These are phyloP conservation scores for Melanerpes formicivorus DNA, from an alignment of 2,113 vertebrate species.

Conservation along the genomic window DNA sequence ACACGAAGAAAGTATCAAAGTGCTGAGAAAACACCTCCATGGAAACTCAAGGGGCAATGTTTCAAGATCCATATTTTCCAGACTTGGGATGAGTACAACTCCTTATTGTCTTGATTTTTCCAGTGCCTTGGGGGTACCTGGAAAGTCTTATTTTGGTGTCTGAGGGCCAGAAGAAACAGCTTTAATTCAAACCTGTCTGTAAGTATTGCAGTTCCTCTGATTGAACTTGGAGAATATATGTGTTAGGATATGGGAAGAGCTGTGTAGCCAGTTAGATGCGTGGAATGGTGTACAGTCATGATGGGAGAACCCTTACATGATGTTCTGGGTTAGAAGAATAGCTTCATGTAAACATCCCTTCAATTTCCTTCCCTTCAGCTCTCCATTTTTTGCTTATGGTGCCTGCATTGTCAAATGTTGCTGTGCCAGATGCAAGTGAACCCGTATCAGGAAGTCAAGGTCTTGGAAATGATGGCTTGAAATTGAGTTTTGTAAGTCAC, in stretches of 20 bases:
- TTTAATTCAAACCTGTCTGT: not conserved
- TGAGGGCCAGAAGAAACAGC: not conserved
- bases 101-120: not conserved
- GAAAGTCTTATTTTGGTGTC: not conserved
- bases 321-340: conserved; percentile 42
- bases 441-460: not conserved
- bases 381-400: conserved; percentile 48
- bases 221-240: not conserved
- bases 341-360: conserved; percentile 45
- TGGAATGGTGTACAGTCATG: not conserved
- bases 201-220: not conserved
- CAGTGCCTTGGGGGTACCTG: not conserved
- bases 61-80: not conserved
- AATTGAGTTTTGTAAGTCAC: conserved; percentile 1
- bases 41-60: not conserved
- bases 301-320: not conserved
- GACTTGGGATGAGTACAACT: not conserved
- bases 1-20: not conserved
- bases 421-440: not conserved
- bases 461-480: conserved; percentile 4
- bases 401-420: not conserved
- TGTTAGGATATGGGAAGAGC: not conserved
- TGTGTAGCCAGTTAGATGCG: not conserved
- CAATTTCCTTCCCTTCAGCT: conserved; percentile 37
- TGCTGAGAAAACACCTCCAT: not conserved